Evolutionary conservation across 2,797 vertebrate genomes (phyloP), one percentile per base, ranked within the genome.

Genomic region (Microhierax caerulescens): DNA sequence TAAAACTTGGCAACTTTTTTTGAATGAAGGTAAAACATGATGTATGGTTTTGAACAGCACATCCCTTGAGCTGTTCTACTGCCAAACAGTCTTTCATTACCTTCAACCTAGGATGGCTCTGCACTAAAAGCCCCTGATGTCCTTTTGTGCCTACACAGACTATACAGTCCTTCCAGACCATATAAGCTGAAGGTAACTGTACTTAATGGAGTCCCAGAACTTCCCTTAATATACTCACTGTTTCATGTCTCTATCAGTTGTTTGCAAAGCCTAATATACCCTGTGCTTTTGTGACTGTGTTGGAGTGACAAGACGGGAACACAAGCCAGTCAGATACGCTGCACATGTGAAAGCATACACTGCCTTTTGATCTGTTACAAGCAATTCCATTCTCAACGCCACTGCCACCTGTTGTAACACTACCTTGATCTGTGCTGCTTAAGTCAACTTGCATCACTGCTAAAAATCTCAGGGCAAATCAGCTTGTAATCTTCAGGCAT

Each of bases 271-370:
- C 41, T 32, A 18, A 36, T 30, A 63, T 27, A 34, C 10, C 2
- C 18, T 7, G 20, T 15, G 51, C 20, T 57, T 75, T 12, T 47
- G 32, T 34, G 56, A 17, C 27, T 32, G 13, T 1, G 1, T 0
- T 19, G 53, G 13, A 61, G 23, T 12, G 28, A 32, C 12, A 28
- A 23, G 50, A 57, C 32, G 41, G 59, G 23, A 11, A 32, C 1
- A 0, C 12, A 11, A 53, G n/a, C 11, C 69, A 21, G 53, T 7
- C 18, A 24, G 56, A 25, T 9, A 11, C 2, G 16, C 6, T 15
- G 50, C 37, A 23, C 1, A 0, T 7, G 14, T 13, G 28, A 51
- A 65, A 79, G 56, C 17, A 23, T 4, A 19, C 1, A 0, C 5
- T 4, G n/a, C 2, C n/a, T 60, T 48, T 11, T 17, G 24, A 67